A percentile compares a stretch with the other conserved stretches of the same genome.
Conservation (phyloP, 2,888 invertebrate species). For the Noctua janthe region DNA sequence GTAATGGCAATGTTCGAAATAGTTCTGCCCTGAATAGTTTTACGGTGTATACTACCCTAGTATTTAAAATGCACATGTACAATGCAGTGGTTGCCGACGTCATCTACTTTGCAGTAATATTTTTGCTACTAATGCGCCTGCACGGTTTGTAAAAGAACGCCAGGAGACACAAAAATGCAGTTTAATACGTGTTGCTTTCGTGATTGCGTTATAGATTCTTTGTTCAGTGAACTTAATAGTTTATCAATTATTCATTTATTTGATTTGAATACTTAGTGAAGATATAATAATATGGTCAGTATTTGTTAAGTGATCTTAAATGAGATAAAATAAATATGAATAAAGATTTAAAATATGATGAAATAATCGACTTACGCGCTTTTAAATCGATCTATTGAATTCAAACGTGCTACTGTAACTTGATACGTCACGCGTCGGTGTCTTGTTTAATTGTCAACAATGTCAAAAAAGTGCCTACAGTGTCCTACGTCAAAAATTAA, state of each 20-base stretch:
- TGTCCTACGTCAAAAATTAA: slow-evolving; percentile 40
- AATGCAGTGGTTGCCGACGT: slow-evolving; percentile 89
- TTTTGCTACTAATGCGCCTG: slow-evolving; percentile 88
- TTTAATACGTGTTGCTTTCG: slow-evolving; percentile 78
- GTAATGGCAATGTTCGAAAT: slow-evolving; percentile 63
- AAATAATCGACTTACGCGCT: slow-evolving; percentile 25
- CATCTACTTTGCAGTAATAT: slow-evolving; percentile 89
- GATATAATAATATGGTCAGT: slow-evolving; percentile 60
- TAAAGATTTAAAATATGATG: not conserved
- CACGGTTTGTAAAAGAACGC: slow-evolving; percentile 83
- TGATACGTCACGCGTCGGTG: slow-evolving; percentile 9
- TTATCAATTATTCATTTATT: slow-evolving; percentile 43
- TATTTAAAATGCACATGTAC: slow-evolving; percentile 89
- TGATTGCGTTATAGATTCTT: slow-evolving; percentile 75
- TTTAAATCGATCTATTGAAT: slow-evolving; percentile 43
- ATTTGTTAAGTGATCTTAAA: slow-evolving; percentile 25
- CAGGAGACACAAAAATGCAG: slow-evolving; percentile 86
- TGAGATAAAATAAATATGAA: not conserved
- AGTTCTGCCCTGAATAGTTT: slow-evolving; percentile 82
- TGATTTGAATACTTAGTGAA: slow-evolving; percentile 69
- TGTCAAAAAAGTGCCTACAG: slow-evolving; percentile 46
- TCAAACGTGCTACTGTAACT: slow-evolving; percentile 15
- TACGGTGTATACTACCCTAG: slow-evolving; percentile 83
- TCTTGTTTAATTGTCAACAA: slow-evolving; percentile 54
- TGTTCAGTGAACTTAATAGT: slow-evolving; percentile 67